Percentiles rank a stretch among this genome's conserved stretches.
Conservation (phyloP, 2,797 vertebrate species). For the Amazonetta brasiliensis region DNA sequence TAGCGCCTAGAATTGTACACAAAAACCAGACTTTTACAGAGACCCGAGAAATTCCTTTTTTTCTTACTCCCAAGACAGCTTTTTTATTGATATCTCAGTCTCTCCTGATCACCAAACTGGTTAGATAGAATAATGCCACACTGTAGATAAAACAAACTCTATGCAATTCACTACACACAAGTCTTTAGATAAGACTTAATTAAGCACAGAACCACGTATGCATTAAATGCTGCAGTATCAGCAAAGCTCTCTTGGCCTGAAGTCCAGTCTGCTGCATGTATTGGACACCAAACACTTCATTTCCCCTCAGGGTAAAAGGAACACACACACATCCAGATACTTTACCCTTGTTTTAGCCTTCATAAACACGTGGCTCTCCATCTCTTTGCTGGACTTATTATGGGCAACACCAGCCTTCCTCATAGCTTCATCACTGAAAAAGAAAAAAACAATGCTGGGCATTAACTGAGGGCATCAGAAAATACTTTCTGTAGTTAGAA, state of each 20-base stretch:
- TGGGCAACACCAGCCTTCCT: constrained; percentile 94
- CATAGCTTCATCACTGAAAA: constrained; percentile 94
- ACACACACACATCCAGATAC: not conserved
- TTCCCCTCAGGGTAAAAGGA: not conserved
- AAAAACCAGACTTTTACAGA: not conserved
- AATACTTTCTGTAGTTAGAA: not conserved
- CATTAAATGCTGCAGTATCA: not conserved
- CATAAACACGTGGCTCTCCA: constrained; percentile 96
- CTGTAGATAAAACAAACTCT: not conserved
- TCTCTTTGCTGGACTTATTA: constrained; percentile 94
- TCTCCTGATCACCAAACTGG: not conserved
- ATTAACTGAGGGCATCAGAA: not conserved
- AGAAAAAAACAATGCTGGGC: constrained; percentile 2
- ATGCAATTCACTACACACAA: not conserved
- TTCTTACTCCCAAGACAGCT: not conserved
- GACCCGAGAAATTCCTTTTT: not conserved
- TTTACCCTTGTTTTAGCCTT: constrained; percentile 97
- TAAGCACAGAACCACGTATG: rapidly evolving
- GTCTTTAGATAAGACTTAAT: not conserved
- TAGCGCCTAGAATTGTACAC: not conserved
- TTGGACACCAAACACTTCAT: not conserved
- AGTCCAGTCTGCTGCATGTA: not conserved
- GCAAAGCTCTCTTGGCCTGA: not conserved
- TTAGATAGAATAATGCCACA: not conserved
- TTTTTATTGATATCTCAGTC: not conserved